Evolutionary conservation across 2,888 invertebrate species (phyloP), one percentile per base, ranked within the genome.

Genomic region (Drosophila quasianomalipes): DNA sequence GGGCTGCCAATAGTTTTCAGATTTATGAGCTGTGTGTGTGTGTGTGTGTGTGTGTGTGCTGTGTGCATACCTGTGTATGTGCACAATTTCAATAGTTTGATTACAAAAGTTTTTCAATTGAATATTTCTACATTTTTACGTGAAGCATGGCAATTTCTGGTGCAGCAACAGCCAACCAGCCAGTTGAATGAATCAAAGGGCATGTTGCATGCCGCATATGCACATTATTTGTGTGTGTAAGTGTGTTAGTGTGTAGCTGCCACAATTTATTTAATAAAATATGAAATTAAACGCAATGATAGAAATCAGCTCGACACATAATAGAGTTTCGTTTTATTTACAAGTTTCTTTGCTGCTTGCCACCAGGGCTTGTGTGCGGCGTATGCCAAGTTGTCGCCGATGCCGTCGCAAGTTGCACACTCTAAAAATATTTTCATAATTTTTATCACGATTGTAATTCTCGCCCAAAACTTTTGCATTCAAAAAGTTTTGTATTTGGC

Each of bases 371-470:
- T 41, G 14, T 26, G 33, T 26, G 51, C 39, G 58, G 73, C 61
- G 28, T 33, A 47, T 64, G 74, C 58, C 65, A 73, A 74, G 63
- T 74, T 77, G 70, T 70, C 51, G 70, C 33, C 47, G 47, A 49
- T 33, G 66, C 26, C 49, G 57, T 65, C 47, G 74, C 74, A 74
- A 74, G 60, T 74, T 81, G 70, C 72, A 74, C 88, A 89, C 81
- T 87, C 74, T 65, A 78, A 82, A 83, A 81, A 82, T 82, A 86
- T 86, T 86, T 86, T 86, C 88, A 90, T 86, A 86, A 89, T 86
- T 86, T 85, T 90, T 87, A 90, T 86, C 90, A 90, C 85, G 90
- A 90, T 86, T 86, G 86, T 90, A 86, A 90, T 90, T 90, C 90
- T 85, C 85, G 89, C 85, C 89, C 74, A 75, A 81, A 85, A 89